Evolutionary conservation across 2,888 invertebrate species (phyloP), one percentile per base, ranked within the genome.

Genomic region (Incurvaria masculella): DNA sequence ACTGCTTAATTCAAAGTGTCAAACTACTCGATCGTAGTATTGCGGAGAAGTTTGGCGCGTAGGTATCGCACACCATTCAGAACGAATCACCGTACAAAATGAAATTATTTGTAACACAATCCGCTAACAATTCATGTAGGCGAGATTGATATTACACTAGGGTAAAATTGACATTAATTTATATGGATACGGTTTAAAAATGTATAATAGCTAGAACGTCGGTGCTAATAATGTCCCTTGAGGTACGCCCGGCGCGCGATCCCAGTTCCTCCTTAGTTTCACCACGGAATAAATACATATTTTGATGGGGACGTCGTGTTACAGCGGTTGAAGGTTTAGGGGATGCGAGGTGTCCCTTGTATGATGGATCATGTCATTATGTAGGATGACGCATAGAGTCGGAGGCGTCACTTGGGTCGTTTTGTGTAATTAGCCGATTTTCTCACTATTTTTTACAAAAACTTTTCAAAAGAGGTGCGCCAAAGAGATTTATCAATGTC

Each of bases 181-280:
- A 76, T 78, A 76, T 75, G 74, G 75, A 71, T 73, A 75, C 74
- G 75, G 71, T 78, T 75, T 76, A 78, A 78, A 78, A 78, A 75
- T 75, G 73, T 74, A 76, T 75, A 78, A 76, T 74, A 69, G 69
- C 64, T 65, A 66, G 66, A 66, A 65, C 62, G 66, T 57, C 64
- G 62, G 61, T 68, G 63, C 74, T 78, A 78, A 78, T 78, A 73
- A 73, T 66, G 68, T 65, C 78, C 66, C 75, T 33, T 33, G 33
- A 33, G 33, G 33, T 33, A 33, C 33, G 33, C 52, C 38, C 72
- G 64, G 73, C 57, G 53, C 54, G 61, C 57, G 60, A 59, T 4
- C 61, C 59, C 61, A 62, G 60, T 57, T 53, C 57, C 54, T 59
- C 55, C 54, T 57, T 59, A 58, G 65, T 68, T 66, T 63, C 42